These are phyloP conservation scores for Mesoligia furuncula DNA, from an alignment of 2,888 invertebrate species.

Conservation along the genomic window DNA sequence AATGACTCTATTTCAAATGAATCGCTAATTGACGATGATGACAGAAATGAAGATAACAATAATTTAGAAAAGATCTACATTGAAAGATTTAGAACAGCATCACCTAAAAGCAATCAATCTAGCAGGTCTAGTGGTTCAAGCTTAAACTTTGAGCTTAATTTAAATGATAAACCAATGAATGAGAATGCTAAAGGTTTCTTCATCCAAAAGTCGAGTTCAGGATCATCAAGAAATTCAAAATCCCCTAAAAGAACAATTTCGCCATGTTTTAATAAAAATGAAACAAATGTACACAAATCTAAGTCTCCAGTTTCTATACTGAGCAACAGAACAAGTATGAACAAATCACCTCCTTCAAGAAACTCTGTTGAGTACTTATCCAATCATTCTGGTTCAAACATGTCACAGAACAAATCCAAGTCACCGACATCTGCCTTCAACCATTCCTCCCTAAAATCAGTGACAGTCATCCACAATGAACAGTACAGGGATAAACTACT, in stretches of 20 bases:
- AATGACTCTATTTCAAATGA: slow-evolving; percentile 68
- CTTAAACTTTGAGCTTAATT: slow-evolving; percentile 60
- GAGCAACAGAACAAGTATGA: slow-evolving; percentile 66
- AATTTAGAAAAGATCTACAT: slow-evolving; percentile 84
- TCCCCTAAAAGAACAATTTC: slow-evolving; percentile 70
- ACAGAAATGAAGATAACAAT: slow-evolving; percentile 78
- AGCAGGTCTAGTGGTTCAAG: slow-evolving; percentile 64
- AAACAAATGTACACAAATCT: slow-evolving; percentile 62
- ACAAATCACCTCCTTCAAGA: slow-evolving; percentile 61
- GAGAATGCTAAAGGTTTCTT: slow-evolving; percentile 77
- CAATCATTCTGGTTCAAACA: slow-evolving; percentile 57
- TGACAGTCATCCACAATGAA: slow-evolving; percentile 77
- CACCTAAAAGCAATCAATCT: slow-evolving; percentile 74
- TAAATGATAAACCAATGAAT: slow-evolving; percentile 60
- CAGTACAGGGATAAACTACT: slow-evolving; percentile 74
- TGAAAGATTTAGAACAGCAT: slow-evolving; percentile 80
- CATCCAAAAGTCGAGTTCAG: slow-evolving; percentile 74
- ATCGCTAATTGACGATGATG: slow-evolving; percentile 66
- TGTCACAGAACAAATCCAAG: slow-evolving; percentile 70
- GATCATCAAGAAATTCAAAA: slow-evolving; percentile 70
- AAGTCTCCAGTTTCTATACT: slow-evolving; percentile 77
- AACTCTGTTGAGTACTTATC: slow-evolving; percentile 53
- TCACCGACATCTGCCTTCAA: slow-evolving; percentile 78
- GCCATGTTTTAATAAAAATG: slow-evolving; percentile 60
- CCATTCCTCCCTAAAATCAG: slow-evolving; percentile 73